phyloP scores from a whole-genome alignment of 2,888 invertebrate species.

The Microctonus aethiopoides region DNA sequence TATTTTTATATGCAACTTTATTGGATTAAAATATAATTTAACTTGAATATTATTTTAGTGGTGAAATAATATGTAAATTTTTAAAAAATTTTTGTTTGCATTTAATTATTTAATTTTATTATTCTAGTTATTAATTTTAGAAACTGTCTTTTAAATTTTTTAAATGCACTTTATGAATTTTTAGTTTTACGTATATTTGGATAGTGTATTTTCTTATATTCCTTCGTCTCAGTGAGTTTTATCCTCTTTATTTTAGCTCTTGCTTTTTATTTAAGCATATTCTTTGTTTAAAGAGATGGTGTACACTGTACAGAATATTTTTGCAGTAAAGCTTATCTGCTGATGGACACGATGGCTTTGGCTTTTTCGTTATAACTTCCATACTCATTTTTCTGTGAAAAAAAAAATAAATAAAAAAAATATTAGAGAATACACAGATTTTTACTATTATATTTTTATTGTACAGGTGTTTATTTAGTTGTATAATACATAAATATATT shows the following conservation, averaged over 20 bases:
- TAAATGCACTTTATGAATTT: not conserved
- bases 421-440: too few relatives aligned
- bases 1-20: not conserved
- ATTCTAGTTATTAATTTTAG: not conserved
- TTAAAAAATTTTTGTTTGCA: not conserved
- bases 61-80: too few relatives aligned
- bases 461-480: not conserved
- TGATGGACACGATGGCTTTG: conserved; percentile 30
- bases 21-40: too few relatives aligned
- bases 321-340: conserved; percentile 31
- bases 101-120: not conserved
- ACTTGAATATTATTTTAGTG: too few relatives aligned
- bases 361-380: conserved; percentile 6
- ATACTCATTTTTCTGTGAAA: not conserved
- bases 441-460: too few relatives aligned
- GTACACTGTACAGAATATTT: conserved; percentile 7
- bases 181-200: not conserved
- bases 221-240: too few relatives aligned
- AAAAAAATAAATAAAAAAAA: too few relatives aligned
- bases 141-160: not conserved
- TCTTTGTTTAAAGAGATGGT: not conserved
- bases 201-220: too few relatives aligned
- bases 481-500: too few relatives aligned
- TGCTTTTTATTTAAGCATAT: not conserved
- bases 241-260: not conserved